Evolutionary conservation across 2,888 invertebrate genomes (phyloP).

Genomic region (Ichneumoninae sp.): DNA sequence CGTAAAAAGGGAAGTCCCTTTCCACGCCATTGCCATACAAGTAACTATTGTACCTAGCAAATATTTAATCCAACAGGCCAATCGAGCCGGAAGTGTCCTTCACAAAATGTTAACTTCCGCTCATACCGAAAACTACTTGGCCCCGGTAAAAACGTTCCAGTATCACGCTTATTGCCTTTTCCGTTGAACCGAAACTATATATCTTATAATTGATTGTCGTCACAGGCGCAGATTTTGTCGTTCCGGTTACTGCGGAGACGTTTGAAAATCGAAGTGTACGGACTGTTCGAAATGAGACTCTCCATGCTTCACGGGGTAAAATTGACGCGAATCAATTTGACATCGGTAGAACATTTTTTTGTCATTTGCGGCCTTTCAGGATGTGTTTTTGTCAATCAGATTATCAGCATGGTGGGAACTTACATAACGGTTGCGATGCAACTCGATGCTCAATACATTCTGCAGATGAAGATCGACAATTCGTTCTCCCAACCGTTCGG

Average conservation of each 20-base stretch:
- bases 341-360: not conserved
- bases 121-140: slow-evolving; percentile 5
- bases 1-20: not conserved
- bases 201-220: not conserved
- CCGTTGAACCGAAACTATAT: not conserved
- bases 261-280: slow-evolving; percentile 42
- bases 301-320: slow-evolving; percentile 27
- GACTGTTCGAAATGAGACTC: slow-evolving; percentile 31
- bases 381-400: slow-evolving; percentile 27
- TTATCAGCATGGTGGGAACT: slow-evolving; percentile 46
- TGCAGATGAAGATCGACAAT: too few species aligned
- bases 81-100: slow-evolving; percentile 46
- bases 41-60: slow-evolving; percentile 26
- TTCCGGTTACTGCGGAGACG: slow-evolving; percentile 35
- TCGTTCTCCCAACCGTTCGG: too few species aligned
- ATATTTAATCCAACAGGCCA: slow-evolving; percentile 43
- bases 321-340: not conserved
- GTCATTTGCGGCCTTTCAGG: not conserved
- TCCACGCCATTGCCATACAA: not conserved
- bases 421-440: slow-evolving; percentile 38
- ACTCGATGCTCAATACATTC: slow-evolving; percentile 8
- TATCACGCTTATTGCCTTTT: not conserved
- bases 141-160: slow-evolving; percentile 16
- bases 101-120: slow-evolving; percentile 33
- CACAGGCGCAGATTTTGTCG: slow-evolving; percentile 41